Evolutionary conservation across 2,888 invertebrate genomes (phyloP), one percentile per base, ranked within the genome.

Genomic region (Drosophila pseudotakahashii): DNA sequence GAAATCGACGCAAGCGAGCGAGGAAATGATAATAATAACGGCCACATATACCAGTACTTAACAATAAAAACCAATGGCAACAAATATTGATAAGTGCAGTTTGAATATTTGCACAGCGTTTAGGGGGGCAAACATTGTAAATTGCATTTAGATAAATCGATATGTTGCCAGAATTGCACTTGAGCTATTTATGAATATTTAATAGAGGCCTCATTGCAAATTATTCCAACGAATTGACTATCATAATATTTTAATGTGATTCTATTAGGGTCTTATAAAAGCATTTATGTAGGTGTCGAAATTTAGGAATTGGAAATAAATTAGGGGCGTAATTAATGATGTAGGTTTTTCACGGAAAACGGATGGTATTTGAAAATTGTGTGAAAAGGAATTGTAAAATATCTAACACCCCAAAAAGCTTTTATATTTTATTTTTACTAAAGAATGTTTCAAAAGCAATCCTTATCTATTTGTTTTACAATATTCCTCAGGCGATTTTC

Each of bases 11-110:
- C 6, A 6, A 32, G 52, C 16, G 13, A 60, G 47, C 52, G 54
- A 45, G 6, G 55, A 71, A 71, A 72, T 30, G 71, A 72, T 72
- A 72, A 62, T 72, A 72, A 71, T 62, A 34, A 47, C 47, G 32
- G 47, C 16, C 14, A 47, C 14, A 47, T 32, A 47, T 16, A 32
- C 30, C 11, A 47, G 30, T 32, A 36, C 47, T 23, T 36, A 42
- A 62, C 63, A 57, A 57, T 52, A 72, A 44, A 59, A 58, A 59
- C 59, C 48, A 70, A 59, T 59, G 41, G 37, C 53, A 60, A 53
- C 34, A 54, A 71, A 70, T 50, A 70, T 52, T 58, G 58, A 69
- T 68, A 68, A 69, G 50, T 51, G 45, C 45, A 41, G 45, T 69
- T 52, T 42, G 37, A 55, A 52, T 67, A 68, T 68, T 55, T 45